phyloP scores from a whole-genome alignment of 2,113 vertebrate species.

The Sarotherodon lohbergeri region DNA sequence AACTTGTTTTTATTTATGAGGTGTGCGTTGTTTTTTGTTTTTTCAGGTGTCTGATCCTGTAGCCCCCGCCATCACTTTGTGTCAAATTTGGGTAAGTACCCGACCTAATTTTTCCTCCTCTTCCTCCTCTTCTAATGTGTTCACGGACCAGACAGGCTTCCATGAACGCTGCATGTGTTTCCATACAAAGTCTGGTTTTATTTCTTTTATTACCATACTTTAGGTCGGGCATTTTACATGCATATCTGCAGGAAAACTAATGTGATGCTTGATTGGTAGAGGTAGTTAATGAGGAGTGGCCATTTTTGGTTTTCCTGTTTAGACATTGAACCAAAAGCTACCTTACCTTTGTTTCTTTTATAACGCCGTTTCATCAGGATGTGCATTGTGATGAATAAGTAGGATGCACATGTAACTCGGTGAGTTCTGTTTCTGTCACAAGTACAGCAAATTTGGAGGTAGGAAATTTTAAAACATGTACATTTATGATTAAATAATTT shows the following conservation, averaged over 20 bases:
- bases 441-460: background rate
- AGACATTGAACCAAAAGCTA: background rate
- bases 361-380: background rate
- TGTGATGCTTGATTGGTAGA: background rate
- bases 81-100: conserved; percentile 51
- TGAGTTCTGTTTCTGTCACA: background rate
- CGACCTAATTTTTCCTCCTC: background rate
- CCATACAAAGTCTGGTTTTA: background rate
- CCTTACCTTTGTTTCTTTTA: background rate
- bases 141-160: background rate
- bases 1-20: background rate
- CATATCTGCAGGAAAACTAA: background rate
- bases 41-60: conserved; percentile 48
- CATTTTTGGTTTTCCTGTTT: background rate
- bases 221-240: background rate
- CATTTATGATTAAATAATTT: background rate
- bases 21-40: background rate
- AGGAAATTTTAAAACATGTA: background rate
- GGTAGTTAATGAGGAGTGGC: background rate
- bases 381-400: background rate
- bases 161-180: background rate
- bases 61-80: background rate
- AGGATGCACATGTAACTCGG: background rate
- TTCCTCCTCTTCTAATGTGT: background rate
- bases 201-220: background rate